Evolutionary conservation across 2,113 vertebrate species (phyloP).

Genomic region (Beaufortia kweichowensis): DNA sequence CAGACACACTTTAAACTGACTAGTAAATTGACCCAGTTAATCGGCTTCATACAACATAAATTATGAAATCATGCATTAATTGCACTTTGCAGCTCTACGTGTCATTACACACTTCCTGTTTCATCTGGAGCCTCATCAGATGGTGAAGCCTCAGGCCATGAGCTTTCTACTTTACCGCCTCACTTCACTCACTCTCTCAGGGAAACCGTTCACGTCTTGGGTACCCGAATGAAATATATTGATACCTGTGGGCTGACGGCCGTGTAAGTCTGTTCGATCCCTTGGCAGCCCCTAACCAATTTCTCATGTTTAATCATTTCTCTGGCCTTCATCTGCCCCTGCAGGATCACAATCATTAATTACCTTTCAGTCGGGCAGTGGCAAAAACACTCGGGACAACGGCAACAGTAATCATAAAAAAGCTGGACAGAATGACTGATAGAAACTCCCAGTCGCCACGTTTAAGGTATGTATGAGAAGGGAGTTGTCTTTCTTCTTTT

Average conservation of each 20-base stretch:
- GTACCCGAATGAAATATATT: conserved; percentile 51
- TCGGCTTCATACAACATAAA: background rate
- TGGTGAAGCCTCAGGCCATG: conserved; percentile 6
- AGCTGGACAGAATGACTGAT: conserved; percentile 18
- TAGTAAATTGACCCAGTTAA: conserved; percentile 13
- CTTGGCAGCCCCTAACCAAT: conserved; percentile 48
- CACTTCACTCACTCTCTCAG: background rate
- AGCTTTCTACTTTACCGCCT: conserved; percentile 25
- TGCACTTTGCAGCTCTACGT: background rate
- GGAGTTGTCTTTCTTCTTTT: background rate
- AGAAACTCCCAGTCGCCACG: conserved; percentile 4
- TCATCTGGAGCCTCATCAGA: conserved; percentile 1
- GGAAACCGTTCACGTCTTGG: conserved; percentile 35
- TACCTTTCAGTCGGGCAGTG: conserved; percentile 48
- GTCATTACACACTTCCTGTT: background rate
- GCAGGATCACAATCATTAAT: conserved; percentile 49
- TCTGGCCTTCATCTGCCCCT: conserved; percentile 48
- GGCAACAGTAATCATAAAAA: conserved; percentile 30
- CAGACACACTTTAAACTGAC: background rate
- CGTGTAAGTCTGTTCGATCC: conserved; percentile 55
- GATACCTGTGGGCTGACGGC: conserved; percentile 47
- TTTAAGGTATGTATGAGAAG: background rate
- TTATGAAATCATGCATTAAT: conserved; percentile 17
- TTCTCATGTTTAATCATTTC: conserved; percentile 54
- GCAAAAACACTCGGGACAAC: conserved; percentile 30